A percentile compares a stretch with the other conserved stretches of the same genome.
These are phyloP conservation scores for Brachionichthys hirsutus DNA, from an alignment of 2,113 vertebrate genomes.

Conservation along the genomic window DNA sequence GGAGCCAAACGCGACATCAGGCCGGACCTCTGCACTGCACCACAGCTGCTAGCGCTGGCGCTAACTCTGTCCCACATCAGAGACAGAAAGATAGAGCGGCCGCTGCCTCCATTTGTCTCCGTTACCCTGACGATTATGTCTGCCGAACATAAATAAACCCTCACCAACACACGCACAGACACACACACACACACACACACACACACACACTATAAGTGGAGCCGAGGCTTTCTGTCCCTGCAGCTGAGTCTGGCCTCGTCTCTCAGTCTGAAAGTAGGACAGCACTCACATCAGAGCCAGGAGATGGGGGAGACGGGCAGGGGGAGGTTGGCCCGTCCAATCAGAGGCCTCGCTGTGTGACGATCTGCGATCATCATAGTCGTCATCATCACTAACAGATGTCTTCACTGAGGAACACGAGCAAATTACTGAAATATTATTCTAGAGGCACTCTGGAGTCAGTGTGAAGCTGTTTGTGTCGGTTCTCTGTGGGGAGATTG, in stretches of 20 bases:
- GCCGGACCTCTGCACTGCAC: slow-evolving; percentile 33
- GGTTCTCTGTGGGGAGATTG: too few relatives aligned
- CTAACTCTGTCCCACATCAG: slow-evolving; percentile 18
- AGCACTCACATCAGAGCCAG: slow-evolving; percentile 60
- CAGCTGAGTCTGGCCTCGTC: slow-evolving; percentile 74
- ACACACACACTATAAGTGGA: slow-evolving; percentile 75
- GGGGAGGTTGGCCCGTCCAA: too few relatives aligned
- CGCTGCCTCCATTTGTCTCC: slow-evolving; percentile 27
- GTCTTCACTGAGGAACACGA: too few relatives aligned
- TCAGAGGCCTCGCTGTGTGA: too few relatives aligned
- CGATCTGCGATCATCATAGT: too few relatives aligned
- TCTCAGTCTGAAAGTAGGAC: slow-evolving; percentile 78
- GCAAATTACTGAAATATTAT: too few relatives aligned
- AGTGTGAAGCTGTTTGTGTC: too few relatives aligned
- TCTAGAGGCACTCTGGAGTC: too few relatives aligned
- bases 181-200: slow-evolving; percentile 29
- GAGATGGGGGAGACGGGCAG: slow-evolving; percentile 20
- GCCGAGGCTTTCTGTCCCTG: slow-evolving; percentile 55
- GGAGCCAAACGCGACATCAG: slow-evolving; percentile 32
- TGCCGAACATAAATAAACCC: slow-evolving; percentile 27
- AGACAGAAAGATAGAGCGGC: slow-evolving; percentile 2
- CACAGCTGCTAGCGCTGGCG: slow-evolving; percentile 24
- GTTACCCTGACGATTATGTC: slow-evolving; percentile 19
- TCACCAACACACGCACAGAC: slow-evolving; percentile 3
- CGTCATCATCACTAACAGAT: too few relatives aligned